Conservation (phyloP, 2,888 invertebrate species). For the Megaustenia siamemsis region DNA sequence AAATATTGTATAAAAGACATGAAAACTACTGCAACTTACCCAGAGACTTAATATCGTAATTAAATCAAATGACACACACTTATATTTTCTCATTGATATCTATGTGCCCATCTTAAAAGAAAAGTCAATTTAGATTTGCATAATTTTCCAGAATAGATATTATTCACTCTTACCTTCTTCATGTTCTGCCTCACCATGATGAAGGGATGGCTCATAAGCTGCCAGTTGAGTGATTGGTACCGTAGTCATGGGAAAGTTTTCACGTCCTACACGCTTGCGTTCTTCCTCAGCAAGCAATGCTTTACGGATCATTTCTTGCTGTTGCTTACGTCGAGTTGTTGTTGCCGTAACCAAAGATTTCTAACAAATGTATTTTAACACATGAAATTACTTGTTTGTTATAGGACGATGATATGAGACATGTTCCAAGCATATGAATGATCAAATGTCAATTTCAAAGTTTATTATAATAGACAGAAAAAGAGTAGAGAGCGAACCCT, state of each 20-base stretch:
- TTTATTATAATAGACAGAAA: too few relatives aligned
- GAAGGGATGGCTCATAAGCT: constrained; percentile 95
- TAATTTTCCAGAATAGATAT: not conserved
- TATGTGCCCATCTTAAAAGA: not conserved
- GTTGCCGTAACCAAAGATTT: constrained; percentile 95
- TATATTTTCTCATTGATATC: not conserved
- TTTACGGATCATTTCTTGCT: constrained; percentile 97
- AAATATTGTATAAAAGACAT: not conserved
- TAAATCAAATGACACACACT: not conserved
- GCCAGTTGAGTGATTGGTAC: constrained; percentile 95
- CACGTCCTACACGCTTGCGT: constrained; percentile 94
- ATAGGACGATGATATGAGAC: too few relatives aligned
- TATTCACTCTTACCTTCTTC: constrained; percentile 77
- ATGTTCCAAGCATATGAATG: too few relatives aligned
- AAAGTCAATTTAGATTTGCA: not conserved
- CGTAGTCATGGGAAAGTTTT: constrained; percentile 96
- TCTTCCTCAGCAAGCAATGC: constrained; percentile 97
- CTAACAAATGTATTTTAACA: constrained; percentile 61
- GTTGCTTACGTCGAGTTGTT: constrained; percentile 98
- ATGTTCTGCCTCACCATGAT: constrained; percentile 83
- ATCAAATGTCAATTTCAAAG: too few relatives aligned
- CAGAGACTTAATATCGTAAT: not conserved
- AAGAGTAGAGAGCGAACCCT: too few relatives aligned
- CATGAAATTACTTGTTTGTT: too few relatives aligned
- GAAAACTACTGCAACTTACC: not conserved